These are phyloP conservation scores for Virgularia gustaviana DNA, from an alignment of 92 coral and sea anemone species.

Conservation along the genomic window DNA sequence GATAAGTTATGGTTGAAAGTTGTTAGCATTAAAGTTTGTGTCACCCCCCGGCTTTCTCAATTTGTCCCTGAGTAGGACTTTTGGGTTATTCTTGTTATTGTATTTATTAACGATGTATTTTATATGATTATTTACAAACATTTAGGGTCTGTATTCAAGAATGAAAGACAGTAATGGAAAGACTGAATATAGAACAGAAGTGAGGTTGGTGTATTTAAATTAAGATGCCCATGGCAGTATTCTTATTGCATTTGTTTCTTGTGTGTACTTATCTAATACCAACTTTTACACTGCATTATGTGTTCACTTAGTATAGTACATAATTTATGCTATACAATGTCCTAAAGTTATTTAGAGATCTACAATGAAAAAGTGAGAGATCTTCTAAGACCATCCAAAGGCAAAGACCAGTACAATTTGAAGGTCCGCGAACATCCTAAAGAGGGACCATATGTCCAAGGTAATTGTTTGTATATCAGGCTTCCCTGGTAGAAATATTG, in stretches of 20 bases:
- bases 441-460: conserved; percentile 99
- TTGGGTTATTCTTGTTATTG: too few relatives aligned
- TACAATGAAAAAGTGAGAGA: conserved; percentile 94
- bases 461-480: too few relatives aligned
- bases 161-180: conserved; percentile 82
- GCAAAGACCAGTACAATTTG: conserved; percentile 78
- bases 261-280: too few relatives aligned
- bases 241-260: too few relatives aligned
- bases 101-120: not conserved
- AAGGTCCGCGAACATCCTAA: conserved; percentile 98
- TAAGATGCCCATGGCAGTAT: too few relatives aligned
- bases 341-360: conserved; percentile 80
- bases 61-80: too few relatives aligned
- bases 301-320: not conserved
- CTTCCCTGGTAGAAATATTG: too few relatives aligned
- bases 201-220: too few relatives aligned
- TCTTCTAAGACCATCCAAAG: conserved; percentile 81
- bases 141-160: conserved; percentile 79
- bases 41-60: too few relatives aligned
- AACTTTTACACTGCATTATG: not conserved
- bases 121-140: not conserved
- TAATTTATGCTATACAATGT: not conserved
- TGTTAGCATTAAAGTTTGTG: too few relatives aligned
- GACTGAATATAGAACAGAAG: conserved; percentile 95
- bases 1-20: too few relatives aligned